Conservation (phyloP, 2,113 vertebrate species). For the Hypocryptadius cinnamomeus region DNA sequence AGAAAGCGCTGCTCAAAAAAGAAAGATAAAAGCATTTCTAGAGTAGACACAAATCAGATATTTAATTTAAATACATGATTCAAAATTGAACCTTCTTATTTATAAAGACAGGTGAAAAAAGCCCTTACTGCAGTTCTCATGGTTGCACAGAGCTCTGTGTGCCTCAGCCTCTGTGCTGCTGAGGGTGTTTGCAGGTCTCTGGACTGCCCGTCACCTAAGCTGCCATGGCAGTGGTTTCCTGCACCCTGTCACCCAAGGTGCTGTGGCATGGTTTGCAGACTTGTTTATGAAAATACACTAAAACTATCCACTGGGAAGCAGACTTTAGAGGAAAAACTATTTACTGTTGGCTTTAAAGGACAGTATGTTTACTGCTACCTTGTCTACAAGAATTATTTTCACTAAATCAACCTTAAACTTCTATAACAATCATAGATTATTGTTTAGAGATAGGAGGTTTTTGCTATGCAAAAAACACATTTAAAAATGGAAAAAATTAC, state of each 20-base stretch:
- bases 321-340: not conserved
- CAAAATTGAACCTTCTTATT: not conserved
- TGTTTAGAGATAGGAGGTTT: not conserved
- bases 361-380: not conserved
- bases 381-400: not conserved
- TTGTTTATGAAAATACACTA: not conserved
- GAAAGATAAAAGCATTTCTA: not conserved
- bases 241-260: not conserved
- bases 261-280: not conserved
- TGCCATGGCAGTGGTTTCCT: not conserved
- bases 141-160: not conserved
- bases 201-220: not conserved
- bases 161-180: not conserved
- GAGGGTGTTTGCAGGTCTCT: not conserved
- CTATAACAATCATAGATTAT: not conserved
- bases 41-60: not conserved
- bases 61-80: not conserved
- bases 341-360: not conserved
- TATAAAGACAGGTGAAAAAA: rapidly evolving
- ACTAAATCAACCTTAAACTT: not conserved
- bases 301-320: not conserved
- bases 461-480: not conserved
- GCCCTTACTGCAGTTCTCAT: not conserved
- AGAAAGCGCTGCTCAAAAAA: conserved; percentile 68
- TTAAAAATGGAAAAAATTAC: conserved; percentile 51